Evolutionary conservation across 64 coral and sea anemone species (phyloP), one percentile per base, ranked within the genome.

Genomic region (Catalaphyllia jardinei): DNA sequence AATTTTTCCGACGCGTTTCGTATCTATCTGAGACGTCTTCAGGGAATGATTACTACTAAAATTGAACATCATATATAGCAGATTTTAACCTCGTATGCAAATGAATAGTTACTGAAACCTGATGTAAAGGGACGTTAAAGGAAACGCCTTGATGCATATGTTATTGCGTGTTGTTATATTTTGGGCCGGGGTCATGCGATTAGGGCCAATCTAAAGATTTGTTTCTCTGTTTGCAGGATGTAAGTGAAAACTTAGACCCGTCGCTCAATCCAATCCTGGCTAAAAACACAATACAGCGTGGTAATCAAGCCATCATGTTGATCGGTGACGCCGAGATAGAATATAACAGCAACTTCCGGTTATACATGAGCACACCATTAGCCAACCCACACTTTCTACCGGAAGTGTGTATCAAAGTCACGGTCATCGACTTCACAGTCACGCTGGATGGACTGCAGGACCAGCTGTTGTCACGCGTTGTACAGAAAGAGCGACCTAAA

Each of bases 401-500:
- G 62, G 97, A 99, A 81, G 79, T 99, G 4, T 99, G 94, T 46
- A 99, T 95, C 33, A 93, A 93, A 75, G 94, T 95, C 51, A 93
- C 97, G 14, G 77, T 99, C 20, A 95, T 99, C 73, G 91, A 95
- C 54, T 99, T 99, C 77, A 95, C 94, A 57, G 94, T 99, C 78
- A 99, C 97, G 88, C 67, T 95, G 42, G 97, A 99, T 74, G 96
- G 97, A 61, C 88, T 99, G 72, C 94, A 99, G 77, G 97, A 99
- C 82, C 97, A 99, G 88, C 62, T 99, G 57, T 52, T 99, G 91
- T 99, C 97, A 91, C 94, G 91, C 63, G 91, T 93, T 2, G 97
- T 99, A 1, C 86, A 87, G 20, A 84, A 93, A 30, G 97, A 99
- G 80, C 91, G 85, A 65, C 88, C 94, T 17, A 80, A 99, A 52